Base-by-base conservation (phyloP, 1,140 invertebrate genomes). In the Drosophila chauvacae region DNA sequence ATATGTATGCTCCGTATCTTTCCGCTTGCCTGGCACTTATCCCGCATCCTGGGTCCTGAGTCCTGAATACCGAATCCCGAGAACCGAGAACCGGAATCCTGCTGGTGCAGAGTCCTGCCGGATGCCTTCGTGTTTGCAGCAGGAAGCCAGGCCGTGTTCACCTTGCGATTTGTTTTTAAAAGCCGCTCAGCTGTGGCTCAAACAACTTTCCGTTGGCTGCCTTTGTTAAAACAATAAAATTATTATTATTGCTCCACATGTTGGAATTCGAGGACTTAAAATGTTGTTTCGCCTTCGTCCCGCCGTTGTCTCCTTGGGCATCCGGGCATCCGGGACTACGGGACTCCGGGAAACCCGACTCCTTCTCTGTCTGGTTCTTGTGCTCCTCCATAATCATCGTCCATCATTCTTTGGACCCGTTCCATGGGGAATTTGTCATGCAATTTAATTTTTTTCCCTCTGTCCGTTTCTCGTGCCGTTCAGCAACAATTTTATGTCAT, bases 201-300 rank as follows among this genome's bases (percentile, higher is more conserved):
- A 90, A 79, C 87, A 90, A 90, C 85, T 90, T 90, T 90, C 81
- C 79, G 85, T 88, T 84, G 82, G 80, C 80, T 90, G 88, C 85
- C 85, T 90, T 84, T 90, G 85, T 90, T 90, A 90, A 90, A 90
- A 90, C 85, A 90, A 90, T 90, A 90, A 90, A 90, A 90, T 90
- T 90, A 90, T 90, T 90, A 90, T 90, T 90, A 90, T 90, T 90
- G 85, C 85, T 90, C 71, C 85, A 90, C 85, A 90, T 90, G 85
- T 88, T 90, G 85, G 85, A 90, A 88, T 88, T 88, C 80, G 81
- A 90, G 81, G 85, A 90, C 85, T 88, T 90, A 85, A 88, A 85
- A 81, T 88, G 85, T 90, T 90, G 58, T 62, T 82, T 72, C 71
- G 47, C 74, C 55, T 23, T 26, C 18, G 18, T 45, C 65, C 33